Evolutionary conservation across 2,113 vertebrate genomes (phyloP), one percentile per base, ranked within the genome.

Genomic region (Callaeas wilsoni): DNA sequence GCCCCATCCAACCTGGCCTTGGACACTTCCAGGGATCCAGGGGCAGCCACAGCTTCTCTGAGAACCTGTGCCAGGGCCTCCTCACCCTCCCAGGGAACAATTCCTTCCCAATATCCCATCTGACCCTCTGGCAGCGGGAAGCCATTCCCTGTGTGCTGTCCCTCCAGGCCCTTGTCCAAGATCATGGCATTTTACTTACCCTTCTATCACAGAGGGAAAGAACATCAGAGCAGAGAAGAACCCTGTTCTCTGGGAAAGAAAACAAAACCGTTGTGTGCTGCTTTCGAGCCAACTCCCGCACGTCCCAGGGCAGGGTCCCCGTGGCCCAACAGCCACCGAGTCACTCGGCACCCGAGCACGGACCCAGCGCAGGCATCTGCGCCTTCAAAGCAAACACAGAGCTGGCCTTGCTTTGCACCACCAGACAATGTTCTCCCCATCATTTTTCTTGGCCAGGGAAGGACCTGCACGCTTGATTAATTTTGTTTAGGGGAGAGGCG

Each of bases 361-460:
- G 42, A 23, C 26, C 29, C 19, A 65, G 88, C 59, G 33, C 50
- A 33, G 64, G 42, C 90, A 70, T n/a, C 89, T 81, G 26, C 15
- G 49, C 60, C 75, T 91, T 87, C 97, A 95, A 83, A 97, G 94
- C 92, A 89, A 93, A 88, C 90, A 42, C 65, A 3, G 10, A 57
- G 63, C 83, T 63, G 67, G 87, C 55, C 2, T 37, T 47, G 79
- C 79, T 87, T 49, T 32, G 7, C 80, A 57, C 26, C 32, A 29
- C 9, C 60, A 11, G 89, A 73, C 76, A 33, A 50, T 26, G 62
- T 84, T 93, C 80, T 67, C 73, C 62, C 85, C 94, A 53, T 70
- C 74, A 25, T 94, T 97, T 81, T 22, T 87, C 94, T 95, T 90
- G 88, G 94, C 94, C 77, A 52, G 77, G 5, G 44, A 57, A 89